phyloP scores from a whole-genome alignment of 2,113 vertebrate genomes.

The Dendropsophus ebraccatus region DNA sequence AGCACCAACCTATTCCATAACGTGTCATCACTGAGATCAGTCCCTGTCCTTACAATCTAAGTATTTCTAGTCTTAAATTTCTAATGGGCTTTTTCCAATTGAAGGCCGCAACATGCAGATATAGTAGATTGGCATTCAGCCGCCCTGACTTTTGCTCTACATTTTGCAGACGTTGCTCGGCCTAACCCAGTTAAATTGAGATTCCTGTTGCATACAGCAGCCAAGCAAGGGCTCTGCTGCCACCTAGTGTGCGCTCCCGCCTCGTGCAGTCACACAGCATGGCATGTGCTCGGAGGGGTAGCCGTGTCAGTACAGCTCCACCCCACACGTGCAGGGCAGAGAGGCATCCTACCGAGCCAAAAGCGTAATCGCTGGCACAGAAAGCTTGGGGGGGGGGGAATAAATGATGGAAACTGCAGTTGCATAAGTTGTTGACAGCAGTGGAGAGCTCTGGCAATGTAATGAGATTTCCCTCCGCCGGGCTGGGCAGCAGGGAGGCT shows the following conservation, averaged over 20 bases:
- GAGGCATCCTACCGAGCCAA: constrained; percentile 55
- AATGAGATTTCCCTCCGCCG: constrained; percentile 51
- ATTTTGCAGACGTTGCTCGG: not conserved
- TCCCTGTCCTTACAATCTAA: too few relatives aligned
- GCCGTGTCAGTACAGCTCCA: constrained; percentile 62
- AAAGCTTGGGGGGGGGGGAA: constrained; percentile 14
- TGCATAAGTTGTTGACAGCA: constrained; percentile 68
- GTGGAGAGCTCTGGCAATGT: constrained; percentile 27
- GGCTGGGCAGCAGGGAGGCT: constrained; percentile 45
- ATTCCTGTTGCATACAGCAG: too few relatives aligned
- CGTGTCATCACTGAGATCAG: too few relatives aligned
- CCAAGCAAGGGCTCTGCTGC: not conserved
- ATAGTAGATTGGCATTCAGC: too few relatives aligned
- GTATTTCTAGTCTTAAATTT: too few relatives aligned
- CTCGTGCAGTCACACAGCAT: constrained; percentile 58
- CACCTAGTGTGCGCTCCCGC: not conserved
- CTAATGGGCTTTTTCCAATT: too few relatives aligned
- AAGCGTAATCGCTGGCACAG: not conserved
- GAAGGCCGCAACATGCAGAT: too few relatives aligned
- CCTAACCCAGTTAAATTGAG: too few relatives aligned
- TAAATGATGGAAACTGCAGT: constrained; percentile 57
- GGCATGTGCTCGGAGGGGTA: constrained; percentile 64
- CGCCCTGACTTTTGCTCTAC: too few relatives aligned
- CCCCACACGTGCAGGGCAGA: constrained; percentile 67
- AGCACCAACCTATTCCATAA: too few relatives aligned